Percentiles rank a stretch among this genome's conserved stretches.
Evolutionary conservation across 2,888 invertebrate species (phyloP).

Genomic region (Agrochola macilenta): DNA sequence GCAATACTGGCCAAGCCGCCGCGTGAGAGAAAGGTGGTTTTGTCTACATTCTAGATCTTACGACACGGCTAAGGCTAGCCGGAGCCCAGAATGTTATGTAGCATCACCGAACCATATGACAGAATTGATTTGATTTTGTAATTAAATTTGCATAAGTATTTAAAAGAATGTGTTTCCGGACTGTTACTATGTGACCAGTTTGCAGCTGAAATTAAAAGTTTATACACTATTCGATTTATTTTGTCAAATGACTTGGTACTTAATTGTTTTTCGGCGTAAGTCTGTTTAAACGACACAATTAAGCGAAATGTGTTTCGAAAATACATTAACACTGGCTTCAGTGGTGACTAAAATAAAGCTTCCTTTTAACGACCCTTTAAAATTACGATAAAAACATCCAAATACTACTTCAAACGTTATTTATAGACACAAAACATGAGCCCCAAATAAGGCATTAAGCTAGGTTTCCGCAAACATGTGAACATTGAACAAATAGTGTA

Average conservation of each 20-base stretch:
- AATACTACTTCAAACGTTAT: not conserved
- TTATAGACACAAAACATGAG: not conserved
- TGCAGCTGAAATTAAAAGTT: not conserved
- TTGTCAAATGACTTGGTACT: slow-evolving; percentile 5
- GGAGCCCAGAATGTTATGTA: slow-evolving; percentile 37
- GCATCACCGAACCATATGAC: slow-evolving; percentile 28
- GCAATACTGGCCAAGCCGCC: slow-evolving; percentile 33
- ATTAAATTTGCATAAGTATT: slow-evolving; percentile 5
- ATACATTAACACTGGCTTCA: slow-evolving; percentile 6
- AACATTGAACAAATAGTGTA: slow-evolving; percentile 12
- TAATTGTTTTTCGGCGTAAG: slow-evolving; percentile 16
- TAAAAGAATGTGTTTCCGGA: not conserved
- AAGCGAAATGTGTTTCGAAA: slow-evolving; percentile 6
- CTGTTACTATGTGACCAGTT: not conserved
- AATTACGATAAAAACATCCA: not conserved
- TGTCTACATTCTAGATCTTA: slow-evolving; percentile 71
- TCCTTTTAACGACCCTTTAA: not conserved
- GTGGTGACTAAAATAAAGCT: not conserved
- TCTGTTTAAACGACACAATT: not conserved
- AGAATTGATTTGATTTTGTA: slow-evolving; percentile 16
- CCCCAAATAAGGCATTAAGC: not conserved
- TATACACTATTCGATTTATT: not conserved
- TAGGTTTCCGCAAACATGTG: slow-evolving; percentile 2
- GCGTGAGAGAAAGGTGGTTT: slow-evolving; percentile 75
- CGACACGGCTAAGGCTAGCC: slow-evolving; percentile 62